Base-by-base conservation (phyloP, 2,113 vertebrate species). In the Benitochromis conjunctus region DNA sequence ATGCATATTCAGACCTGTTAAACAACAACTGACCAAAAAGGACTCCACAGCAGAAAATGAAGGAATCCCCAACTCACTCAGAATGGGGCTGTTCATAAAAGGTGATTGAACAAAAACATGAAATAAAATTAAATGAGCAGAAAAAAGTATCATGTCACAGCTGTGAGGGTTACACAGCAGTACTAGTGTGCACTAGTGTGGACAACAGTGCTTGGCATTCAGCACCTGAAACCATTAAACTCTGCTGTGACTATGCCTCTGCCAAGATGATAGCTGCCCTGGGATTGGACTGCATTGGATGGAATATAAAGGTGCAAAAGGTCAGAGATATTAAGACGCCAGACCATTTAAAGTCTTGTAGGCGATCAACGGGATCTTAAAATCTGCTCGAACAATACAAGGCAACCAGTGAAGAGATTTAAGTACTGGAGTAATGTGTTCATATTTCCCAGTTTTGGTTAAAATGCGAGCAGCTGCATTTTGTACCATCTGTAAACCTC, bases 401-500 rank as follows among this genome's bases (percentile, higher is more conserved):
- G 58, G 58, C 18, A 62, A 62, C 58, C 36, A 62, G 18, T 62
- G 18, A 36, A 36, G 58, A 62, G 58, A 62, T 36, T 36, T 36
- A 1, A 36, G 5, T 36, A 3, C 5, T 62, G 36, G 58, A 62
- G 18, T 62, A 0, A 62, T 62, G 16, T 62, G 31, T 12, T 62
- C 58, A 1, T 36, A 31, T 7, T 62, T 62, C 5, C 31, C 18
- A 12, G 36, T 2, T 62, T 62, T 62, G 31, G 58, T 62, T 62
- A 62, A 62, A n/a, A 62, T 62, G 31, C 18, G 6, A 18, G 58
- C 58, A 34, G 29, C 5, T 16, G 6, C 16, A 60, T 60, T 60
- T 34, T 60, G 29, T 34, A 60, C 29, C 0, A 1, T 58, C 26
- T 0, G 26, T 0, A 58, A 58, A 9, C 26, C 0, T 58, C 26